Percentiles rank a stretch among this genome's conserved stretches.
Conservation (phyloP, 2,888 invertebrate species). For the Cecidostiba fungosa region DNA sequence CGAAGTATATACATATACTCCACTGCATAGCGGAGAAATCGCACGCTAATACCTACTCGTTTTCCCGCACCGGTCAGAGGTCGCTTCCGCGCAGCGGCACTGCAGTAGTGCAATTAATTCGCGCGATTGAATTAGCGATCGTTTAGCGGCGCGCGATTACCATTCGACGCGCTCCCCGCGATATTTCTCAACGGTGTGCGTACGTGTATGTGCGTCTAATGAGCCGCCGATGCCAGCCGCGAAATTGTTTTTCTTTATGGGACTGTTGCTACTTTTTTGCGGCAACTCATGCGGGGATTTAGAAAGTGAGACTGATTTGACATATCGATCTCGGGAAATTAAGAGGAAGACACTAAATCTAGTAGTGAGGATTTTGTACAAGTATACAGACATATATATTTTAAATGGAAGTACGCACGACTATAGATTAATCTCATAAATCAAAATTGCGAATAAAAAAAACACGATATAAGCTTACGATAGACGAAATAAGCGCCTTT, state of each 20-base stretch:
- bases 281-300: background rate
- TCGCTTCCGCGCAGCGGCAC: constrained; percentile 33
- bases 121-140: constrained; percentile 49
- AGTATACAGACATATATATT: too few relatives aligned
- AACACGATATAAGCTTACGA: background rate
- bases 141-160: constrained; percentile 34
- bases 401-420: too few relatives aligned
- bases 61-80: constrained; percentile 10
- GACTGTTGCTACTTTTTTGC: background rate
- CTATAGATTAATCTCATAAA: background rate
- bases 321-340: background rate
- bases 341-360: background rate
- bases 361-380: background rate
- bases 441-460: background rate
- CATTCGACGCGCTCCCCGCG: constrained; percentile 37
- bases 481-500: constrained; percentile 10
- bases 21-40: background rate
- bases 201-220: constrained; percentile 13
- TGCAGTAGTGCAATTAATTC: constrained; percentile 25
- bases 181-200: constrained; percentile 2
- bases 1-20: background rate
- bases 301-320: constrained; percentile 1
- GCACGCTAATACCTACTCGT: background rate
- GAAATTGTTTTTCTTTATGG: constrained; percentile 6
- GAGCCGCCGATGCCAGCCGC: background rate